A percentile compares a stretch with the other conserved stretches of the same genome.
Evolutionary conservation across 2,888 invertebrate genomes (phyloP).

Genomic region (Fragum whitleyi): DNA sequence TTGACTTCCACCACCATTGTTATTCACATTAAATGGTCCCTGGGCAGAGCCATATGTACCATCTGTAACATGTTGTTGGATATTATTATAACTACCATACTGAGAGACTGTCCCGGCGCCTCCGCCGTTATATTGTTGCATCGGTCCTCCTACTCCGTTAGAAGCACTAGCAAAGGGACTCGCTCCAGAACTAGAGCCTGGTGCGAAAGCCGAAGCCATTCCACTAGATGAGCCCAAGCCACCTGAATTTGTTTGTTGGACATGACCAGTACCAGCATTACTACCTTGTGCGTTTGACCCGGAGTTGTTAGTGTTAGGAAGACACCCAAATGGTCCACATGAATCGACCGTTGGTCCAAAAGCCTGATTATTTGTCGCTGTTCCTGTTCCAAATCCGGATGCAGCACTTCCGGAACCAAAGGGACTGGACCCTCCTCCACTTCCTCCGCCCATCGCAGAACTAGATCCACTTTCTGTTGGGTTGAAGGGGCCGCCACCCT

Average conservation of each 20-base stretch:
- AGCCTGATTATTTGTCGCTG: background rate
- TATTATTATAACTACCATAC: conserved; percentile 18
- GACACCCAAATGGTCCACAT: conserved; percentile 43
- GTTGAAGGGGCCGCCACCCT: background rate
- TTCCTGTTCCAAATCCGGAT: background rate
- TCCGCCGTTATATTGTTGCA: conserved; percentile 23
- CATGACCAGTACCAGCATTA: background rate
- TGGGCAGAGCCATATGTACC: background rate
- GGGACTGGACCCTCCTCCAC: conserved; percentile 22
- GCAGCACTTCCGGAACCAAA: conserved; percentile 26
- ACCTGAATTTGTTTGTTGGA: background rate
- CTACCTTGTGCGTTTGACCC: background rate
- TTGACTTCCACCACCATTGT: background rate
- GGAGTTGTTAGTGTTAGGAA: conserved; percentile 8
- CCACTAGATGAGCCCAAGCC: background rate
- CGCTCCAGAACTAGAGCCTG: background rate
- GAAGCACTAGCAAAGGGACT: background rate
- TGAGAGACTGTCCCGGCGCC: conserved; percentile 20
- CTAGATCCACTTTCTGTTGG: background rate
- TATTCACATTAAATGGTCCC: conserved; percentile 6
- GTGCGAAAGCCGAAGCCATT: background rate
- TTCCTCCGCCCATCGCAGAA: background rate
- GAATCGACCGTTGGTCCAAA: conserved; percentile 32
- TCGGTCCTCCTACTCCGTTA: conserved; percentile 9
- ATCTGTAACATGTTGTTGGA: background rate